Base-by-base conservation (phyloP, 1,140 invertebrate species). In the Latrodectus geometricus region DNA sequence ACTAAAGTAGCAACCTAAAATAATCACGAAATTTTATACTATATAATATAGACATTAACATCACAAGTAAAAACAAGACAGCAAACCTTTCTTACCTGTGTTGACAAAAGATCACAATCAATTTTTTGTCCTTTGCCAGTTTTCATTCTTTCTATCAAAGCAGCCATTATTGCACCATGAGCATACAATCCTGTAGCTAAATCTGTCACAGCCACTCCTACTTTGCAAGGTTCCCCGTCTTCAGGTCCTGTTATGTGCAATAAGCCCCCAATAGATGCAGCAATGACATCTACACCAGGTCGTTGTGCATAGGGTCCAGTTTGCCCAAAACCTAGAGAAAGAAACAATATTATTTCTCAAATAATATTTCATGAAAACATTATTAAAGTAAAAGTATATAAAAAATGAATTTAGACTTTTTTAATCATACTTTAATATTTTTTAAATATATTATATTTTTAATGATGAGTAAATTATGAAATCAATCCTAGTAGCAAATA, bases 271-370 rank as follows among this genome's bases (percentile, higher is more conserved):
- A 97, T 92, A 0, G 97, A 98, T 11, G 97, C 95, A 15, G 97
- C 97, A 88, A 99, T 97, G 0, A 98, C 96, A 92, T 99, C 98
- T 92, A 98, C 99, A 79, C 98, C 98, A 23, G 97, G 95, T 89
- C 95, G 94, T 74, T 94, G 92, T 5, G 92, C 91, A 92, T 98
- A 99, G 0, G 97, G 97, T 2, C 98, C 98, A 72, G 93, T 92
- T 0, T 94, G 92, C 0, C 98, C 98, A 91, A 96, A 99, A 0
- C 97, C 92, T 92, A 65, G 14, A 88, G 76, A 84, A 72, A 81
- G 68, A 61, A 11, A 61, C 8, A 61, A 14, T 61, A 61, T 14
- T 14, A 61, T 61, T 61, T 61, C 54, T 35, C 35, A 35, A 35
- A 5, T 3, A 35, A 35, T 66, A 50, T 75, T 9, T 35, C 5